Conservation (phyloP, 2,888 invertebrate species). For the Hedychridium roseum region DNA sequence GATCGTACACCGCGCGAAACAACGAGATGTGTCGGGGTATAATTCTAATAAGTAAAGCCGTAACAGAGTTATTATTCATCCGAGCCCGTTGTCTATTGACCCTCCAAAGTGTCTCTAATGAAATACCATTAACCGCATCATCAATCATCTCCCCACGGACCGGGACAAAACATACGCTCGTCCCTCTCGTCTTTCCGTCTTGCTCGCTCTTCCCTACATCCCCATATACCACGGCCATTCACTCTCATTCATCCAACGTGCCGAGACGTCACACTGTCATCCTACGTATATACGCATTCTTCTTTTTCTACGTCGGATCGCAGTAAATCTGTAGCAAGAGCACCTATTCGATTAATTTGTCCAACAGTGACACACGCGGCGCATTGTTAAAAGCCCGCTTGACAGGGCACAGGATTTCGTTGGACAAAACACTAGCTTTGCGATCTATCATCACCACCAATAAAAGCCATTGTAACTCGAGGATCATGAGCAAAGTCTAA, state of each 20-base stretch:
- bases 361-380: conserved; percentile 30
- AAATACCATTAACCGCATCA: conserved; percentile 54
- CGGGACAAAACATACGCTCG: conserved; percentile 47
- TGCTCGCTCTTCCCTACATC: conserved; percentile 9
- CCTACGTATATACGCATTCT: conserved; percentile 19
- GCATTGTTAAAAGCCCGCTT: conserved; percentile 26
- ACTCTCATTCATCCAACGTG: conserved; percentile 33
- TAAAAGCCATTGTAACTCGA: too few species aligned
- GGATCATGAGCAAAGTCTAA: too few species aligned
- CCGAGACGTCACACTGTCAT: conserved; percentile 26
- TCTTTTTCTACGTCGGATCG: conserved; percentile 9
- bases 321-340: conserved; percentile 43
- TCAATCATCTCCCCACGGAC: conserved; percentile 49
- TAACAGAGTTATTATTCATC: conserved; percentile 51
- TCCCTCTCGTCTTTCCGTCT: conserved; percentile 14
- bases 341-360: conserved; percentile 43
- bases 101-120: conserved; percentile 52
- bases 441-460: too few species aligned
- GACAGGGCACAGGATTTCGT: too few species aligned
- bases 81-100: conserved; percentile 44
- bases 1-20: conserved; percentile 23
- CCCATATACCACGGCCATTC: conserved; percentile 29
- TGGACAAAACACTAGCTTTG: too few species aligned
- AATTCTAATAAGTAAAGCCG: conserved; percentile 45
- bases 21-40: conserved; percentile 31